Evolutionary conservation across 1,140 invertebrate genomes (phyloP).

Genomic region (Drosophila bifasciata): DNA sequence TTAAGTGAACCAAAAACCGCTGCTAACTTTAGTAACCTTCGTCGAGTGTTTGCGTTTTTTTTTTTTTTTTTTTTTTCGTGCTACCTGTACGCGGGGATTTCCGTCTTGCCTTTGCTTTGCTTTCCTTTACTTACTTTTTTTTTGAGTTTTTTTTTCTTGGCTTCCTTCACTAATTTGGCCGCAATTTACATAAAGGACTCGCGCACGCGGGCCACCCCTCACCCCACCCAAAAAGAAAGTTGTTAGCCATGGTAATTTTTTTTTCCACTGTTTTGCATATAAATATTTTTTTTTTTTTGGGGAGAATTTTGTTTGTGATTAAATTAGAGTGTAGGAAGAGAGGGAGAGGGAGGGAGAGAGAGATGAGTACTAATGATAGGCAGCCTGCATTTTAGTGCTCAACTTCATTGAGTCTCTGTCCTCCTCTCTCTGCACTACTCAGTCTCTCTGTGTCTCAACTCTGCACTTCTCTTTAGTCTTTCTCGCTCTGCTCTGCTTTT

Average conservation of each 20-base stretch:
- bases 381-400: constrained; percentile 70
- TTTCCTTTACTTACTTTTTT: not conserved
- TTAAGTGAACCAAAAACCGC: constrained; percentile 27
- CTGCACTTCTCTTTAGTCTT: not conserved
- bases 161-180: constrained; percentile 68
- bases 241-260: constrained; percentile 52
- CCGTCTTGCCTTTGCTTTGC: not conserved
- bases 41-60: constrained; percentile 26
- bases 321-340: constrained; percentile 47
- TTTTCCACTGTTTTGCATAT: constrained; percentile 22
- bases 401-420: constrained; percentile 23
- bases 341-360: constrained; percentile 1
- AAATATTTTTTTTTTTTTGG: constrained; percentile 5
- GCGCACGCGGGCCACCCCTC: constrained; percentile 43
- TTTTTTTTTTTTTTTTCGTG: constrained; percentile 24
- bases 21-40: constrained; percentile 10
- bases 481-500: not conserved
- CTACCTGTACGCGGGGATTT: constrained; percentile 37
- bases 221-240: constrained; percentile 37
- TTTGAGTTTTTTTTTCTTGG: constrained; percentile 18
- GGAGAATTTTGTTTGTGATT: constrained; percentile 45
- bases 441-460: no score
- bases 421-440: not conserved
- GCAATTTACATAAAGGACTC: constrained; percentile 74
- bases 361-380: constrained; percentile 55